Evolutionary conservation across 2,113 vertebrate genomes (phyloP), one percentile per base, ranked within the genome.

Genomic region (Syngnathus scovelli): DNA sequence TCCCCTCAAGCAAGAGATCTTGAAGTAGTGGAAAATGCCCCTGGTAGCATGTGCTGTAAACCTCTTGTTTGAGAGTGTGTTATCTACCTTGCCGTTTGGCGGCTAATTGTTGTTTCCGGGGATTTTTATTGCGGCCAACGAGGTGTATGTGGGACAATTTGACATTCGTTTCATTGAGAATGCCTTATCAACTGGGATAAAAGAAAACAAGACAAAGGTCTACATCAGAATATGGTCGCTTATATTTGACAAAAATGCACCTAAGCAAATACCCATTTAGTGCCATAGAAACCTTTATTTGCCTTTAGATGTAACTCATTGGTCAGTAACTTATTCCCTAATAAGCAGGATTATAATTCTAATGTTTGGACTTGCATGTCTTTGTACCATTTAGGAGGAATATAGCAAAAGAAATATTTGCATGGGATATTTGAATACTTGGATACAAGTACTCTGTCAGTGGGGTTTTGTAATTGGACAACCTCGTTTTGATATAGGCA

Each of bases 211-310:
- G 68, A 79, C 75, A 80, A 78, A 79, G 76, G 75, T 82, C 81
- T 81, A 72, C 82, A 66, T 64, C 72, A 81, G 77, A 81, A 85
- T 75, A 60, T 6, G 77, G 79, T 80, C 76, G 85, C 83, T 85
- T 85, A 77, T 88, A 86, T 87, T 82, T 81, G 85, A 84, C 79
- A 81, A 79, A 82, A 77, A 86, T 83, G 81, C 85, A 89, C 85
- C 87, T 86, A 85, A 85, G 81, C 82, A 33, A 82, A 89, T 83
- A 83, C 85, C 87, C 86, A 88, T 87, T 87, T 89, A 88, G 89
- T 89, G 89, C 89, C 87, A 89, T 90, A 88, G 86, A 89, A 88
- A 88, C 89, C 89, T 88, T 88, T 82, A 84, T 88, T 89, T 90
- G 89, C 89, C 89, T 90, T 90, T 88, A 88, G 83, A 86, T 80